Evolutionary conservation across 2,797 vertebrate species (phyloP).

Genomic region (Taenioides sp.): DNA sequence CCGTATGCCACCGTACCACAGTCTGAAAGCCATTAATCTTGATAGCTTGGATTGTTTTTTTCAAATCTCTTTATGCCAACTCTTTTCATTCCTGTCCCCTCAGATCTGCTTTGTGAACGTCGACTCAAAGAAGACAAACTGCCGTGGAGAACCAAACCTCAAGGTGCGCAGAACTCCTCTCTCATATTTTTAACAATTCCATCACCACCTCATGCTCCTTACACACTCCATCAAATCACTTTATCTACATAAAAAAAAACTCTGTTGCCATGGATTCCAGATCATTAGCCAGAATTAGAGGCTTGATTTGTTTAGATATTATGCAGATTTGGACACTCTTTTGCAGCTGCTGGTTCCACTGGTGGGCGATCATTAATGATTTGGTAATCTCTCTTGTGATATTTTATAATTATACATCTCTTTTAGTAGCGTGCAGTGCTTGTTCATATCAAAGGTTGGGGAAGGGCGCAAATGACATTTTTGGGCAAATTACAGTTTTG

Average conservation of each 20-base stretch:
- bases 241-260: conserved; percentile 29
- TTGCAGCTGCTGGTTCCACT: conserved; percentile 33
- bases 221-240: conserved; percentile 14
- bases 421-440: conserved; percentile 24
- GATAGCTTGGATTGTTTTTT: neutral
- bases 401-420: conserved; percentile 37
- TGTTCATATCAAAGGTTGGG: neutral
- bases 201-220: conserved; percentile 20
- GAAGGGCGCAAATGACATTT: neutral
- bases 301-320: conserved; percentile 57
- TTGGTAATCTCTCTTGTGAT: conserved; percentile 32
- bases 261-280: conserved; percentile 64
- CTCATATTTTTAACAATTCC: conserved; percentile 3
- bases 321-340: conserved; percentile 44
- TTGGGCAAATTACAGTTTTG: neutral
- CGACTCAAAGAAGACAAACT: conserved; percentile 80
- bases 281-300: conserved; percentile 60
- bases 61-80: neutral
- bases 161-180: conserved; percentile 79
- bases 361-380: conserved; percentile 42
- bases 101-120: conserved; percentile 96
- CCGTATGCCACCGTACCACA: no score
- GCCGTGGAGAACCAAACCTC: conserved; percentile 77
- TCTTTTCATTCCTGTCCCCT: conserved; percentile 32
- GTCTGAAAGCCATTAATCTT: neutral